Percentiles rank a stretch among this genome's conserved stretches.
Conservation (phyloP, 2,113 vertebrate genomes). For the Apeltes quadracus region DNA sequence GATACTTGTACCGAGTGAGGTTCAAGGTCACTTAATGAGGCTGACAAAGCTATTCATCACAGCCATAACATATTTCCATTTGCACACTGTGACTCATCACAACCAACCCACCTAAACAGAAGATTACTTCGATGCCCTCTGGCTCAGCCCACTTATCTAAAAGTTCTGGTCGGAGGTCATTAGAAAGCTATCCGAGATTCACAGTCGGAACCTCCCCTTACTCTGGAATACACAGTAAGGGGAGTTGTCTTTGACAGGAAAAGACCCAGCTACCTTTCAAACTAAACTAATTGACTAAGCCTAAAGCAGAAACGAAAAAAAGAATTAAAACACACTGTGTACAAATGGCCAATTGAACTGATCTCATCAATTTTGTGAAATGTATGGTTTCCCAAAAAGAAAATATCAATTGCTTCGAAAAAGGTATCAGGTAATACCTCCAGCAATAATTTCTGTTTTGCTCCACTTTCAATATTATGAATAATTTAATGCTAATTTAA, state of each 20-base stretch:
- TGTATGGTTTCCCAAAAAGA: background rate
- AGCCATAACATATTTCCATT: constrained; percentile 34
- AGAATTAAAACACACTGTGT: background rate
- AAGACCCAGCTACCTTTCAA: background rate
- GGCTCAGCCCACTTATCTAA: constrained; percentile 36
- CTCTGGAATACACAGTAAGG: background rate
- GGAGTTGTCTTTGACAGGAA: background rate
- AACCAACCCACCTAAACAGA: constrained; percentile 28
- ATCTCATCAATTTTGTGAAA: background rate
- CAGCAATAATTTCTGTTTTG: background rate
- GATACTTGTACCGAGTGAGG: constrained; percentile 36
- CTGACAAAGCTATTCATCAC: constrained; percentile 47
- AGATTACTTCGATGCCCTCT: constrained; percentile 39
- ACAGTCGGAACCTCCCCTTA: constrained; percentile 1
- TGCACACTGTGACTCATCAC: constrained; percentile 31
- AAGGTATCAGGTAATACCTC: background rate
- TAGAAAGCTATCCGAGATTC: constrained; percentile 16
- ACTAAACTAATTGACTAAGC: background rate
- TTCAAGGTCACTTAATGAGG: constrained; percentile 47
- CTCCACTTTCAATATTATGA: background rate
- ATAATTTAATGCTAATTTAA: background rate
- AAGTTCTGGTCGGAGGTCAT: constrained; percentile 15
- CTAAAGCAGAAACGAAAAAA: background rate
- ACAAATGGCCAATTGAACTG: background rate
- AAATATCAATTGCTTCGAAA: background rate